Percentiles rank a stretch among this genome's conserved stretches.
Conservation (phyloP, 2,888 invertebrate genomes). For the Trilocha varians region DNA sequence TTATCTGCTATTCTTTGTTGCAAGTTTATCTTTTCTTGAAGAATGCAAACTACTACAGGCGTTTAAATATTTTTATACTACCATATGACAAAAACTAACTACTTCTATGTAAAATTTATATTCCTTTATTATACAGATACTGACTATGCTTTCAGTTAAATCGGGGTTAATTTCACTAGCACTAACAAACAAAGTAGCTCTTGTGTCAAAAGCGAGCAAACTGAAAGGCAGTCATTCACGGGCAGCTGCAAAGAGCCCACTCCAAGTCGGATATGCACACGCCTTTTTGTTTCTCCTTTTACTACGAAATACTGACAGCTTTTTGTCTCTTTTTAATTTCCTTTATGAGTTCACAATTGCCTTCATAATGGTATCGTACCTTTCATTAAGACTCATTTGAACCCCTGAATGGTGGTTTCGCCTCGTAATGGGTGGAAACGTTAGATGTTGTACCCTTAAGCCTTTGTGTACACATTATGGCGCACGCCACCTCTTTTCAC, state of each 20-base stretch:
- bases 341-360: conserved; percentile 64
- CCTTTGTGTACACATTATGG: conserved; percentile 50
- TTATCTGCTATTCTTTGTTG: too few species aligned
- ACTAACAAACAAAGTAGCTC: conserved; percentile 2
- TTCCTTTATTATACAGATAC: background rate
- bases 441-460: conserved; percentile 50
- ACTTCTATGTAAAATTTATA: too few species aligned
- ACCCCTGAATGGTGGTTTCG: conserved; percentile 54
- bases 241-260: conserved; percentile 19
- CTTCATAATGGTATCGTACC: conserved; percentile 64
- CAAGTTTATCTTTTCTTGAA: too few species aligned
- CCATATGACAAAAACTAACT: too few species aligned
- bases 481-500: conserved; percentile 42
- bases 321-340: conserved; percentile 64
- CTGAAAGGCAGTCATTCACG: conserved; percentile 22
- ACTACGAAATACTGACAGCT: conserved; percentile 25
- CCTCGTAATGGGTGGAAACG: conserved; percentile 53
- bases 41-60: too few species aligned
- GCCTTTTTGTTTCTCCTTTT: conserved; percentile 31
- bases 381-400: conserved; percentile 65
- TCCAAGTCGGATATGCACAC: conserved; percentile 18
- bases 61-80: too few species aligned
- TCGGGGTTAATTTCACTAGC: conserved; percentile 1
- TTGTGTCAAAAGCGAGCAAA: conserved; percentile 4
- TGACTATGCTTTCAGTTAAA: background rate